Evolutionary conservation across 2,888 invertebrate genomes (phyloP), one percentile per base, ranked within the genome.

Genomic region (Diarsia brunnea): DNA sequence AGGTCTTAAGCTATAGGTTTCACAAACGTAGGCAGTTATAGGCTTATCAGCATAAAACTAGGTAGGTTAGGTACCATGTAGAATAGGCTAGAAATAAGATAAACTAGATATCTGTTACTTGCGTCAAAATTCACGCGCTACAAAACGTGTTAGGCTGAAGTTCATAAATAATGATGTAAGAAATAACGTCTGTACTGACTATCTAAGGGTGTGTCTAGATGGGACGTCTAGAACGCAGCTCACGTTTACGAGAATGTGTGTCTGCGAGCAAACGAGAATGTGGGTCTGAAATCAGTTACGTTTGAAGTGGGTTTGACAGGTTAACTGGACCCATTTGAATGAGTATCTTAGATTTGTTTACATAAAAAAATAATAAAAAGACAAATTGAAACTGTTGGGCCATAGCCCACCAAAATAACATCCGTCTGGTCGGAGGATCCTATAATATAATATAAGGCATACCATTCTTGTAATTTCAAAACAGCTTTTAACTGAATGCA

Each of bases 261-360:
- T 55, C 21, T 21, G 45, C 27, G 19, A 43, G 14, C 47, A 14
- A 47, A 53, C 21, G 64, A 68, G 47, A 66, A 67, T 64, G 55
- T 38, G 16, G 49, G 14, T 14, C 31, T 63, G 43, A 55, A 74
- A 74, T 74, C 75, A 21, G 74, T 74, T 60, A 38, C 53, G n/a
- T 66, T 81, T 58, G 66, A 79, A 12, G 19, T 38, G 63, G 79
- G 75, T 79, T 58, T 68, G 79, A 75, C 75, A 68, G 63, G 27
- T 27, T n/a, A 21, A 3, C 27, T 49, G 14, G 51, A 61, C 73
- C 43, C 19, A 27, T 24, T 16, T 27, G 38, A 65, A 27, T 27
- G 24, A 24, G 24, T 45, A 14, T 43, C 11, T 58, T 71, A 43
- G 21, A 14, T 43, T 60, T 24, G 16, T 47, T 38, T 12, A 14